These are phyloP conservation scores for Cataglyphis albicans DNA, from an alignment of 2,888 invertebrate genomes.

Conservation along the genomic window DNA sequence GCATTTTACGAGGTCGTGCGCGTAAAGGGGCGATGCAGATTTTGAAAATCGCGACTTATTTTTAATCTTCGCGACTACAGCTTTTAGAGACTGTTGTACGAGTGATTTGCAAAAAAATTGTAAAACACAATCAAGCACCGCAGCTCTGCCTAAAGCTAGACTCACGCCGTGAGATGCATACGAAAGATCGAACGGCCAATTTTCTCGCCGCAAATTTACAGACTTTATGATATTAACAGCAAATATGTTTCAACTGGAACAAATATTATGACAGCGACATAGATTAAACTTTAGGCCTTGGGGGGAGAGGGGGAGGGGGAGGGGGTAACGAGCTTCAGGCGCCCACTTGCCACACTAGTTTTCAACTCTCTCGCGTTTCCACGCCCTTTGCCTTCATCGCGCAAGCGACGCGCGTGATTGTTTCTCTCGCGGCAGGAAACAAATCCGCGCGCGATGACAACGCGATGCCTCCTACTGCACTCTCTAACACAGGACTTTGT, in stretches of 20 bases:
- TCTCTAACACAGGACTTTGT: constrained; percentile 46
- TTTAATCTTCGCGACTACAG: background rate
- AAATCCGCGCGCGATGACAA: constrained; percentile 53
- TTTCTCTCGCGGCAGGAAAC: constrained; percentile 50
- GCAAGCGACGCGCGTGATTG: constrained; percentile 45
- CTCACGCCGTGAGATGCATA: background rate
- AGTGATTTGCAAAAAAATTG: background rate
- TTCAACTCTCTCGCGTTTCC: constrained; percentile 28
- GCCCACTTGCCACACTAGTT: constrained; percentile 21
- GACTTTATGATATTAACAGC: constrained; percentile 16
- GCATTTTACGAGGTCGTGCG: background rate
- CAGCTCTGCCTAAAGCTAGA: constrained; percentile 5
- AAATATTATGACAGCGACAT: constrained; percentile 53
- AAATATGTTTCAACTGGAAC: constrained; percentile 43
- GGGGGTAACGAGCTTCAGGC: constrained; percentile 37
- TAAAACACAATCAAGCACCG: background rate
- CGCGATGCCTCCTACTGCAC: constrained; percentile 35
- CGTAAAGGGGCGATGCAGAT: background rate
- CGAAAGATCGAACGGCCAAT: constrained; percentile 3
- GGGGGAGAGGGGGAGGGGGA: background rate
- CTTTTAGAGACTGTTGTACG: background rate
- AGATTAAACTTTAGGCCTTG: constrained; percentile 56
- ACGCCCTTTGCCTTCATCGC: background rate
- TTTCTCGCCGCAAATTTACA: constrained; percentile 39
- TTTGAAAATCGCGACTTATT: background rate